phyloP scores from a whole-genome alignment of 2,888 invertebrate genomes.

The Rhagophthalmus giganteus region DNA sequence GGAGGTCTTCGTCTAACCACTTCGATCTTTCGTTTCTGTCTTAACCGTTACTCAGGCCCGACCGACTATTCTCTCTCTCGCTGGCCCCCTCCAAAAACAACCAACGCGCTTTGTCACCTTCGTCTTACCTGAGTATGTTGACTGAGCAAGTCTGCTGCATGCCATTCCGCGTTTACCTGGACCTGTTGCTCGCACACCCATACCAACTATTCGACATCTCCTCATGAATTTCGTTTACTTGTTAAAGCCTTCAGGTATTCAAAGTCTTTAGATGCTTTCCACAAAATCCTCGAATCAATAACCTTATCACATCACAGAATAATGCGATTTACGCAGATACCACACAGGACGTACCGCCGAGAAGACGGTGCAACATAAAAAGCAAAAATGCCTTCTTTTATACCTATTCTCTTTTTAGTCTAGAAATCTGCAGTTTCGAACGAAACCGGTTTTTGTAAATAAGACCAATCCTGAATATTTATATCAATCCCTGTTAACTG shows the following conservation, averaged over 20 bases:
- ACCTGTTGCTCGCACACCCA: slow-evolving; percentile 39
- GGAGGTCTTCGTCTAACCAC: slow-evolving; percentile 29
- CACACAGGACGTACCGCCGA: no score
- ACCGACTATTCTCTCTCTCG: slow-evolving; percentile 16
- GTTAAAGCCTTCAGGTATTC: slow-evolving; percentile 10
- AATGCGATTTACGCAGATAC: no score
- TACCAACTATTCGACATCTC: slow-evolving; percentile 30
- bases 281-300: slow-evolving; percentile 3
- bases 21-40: slow-evolving; percentile 28
- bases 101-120: slow-evolving; percentile 37
- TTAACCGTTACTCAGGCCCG: slow-evolving; percentile 28
- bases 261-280: slow-evolving; percentile 2
- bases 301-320: neutral
- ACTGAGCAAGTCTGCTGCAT: slow-evolving; percentile 37
- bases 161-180: slow-evolving; percentile 41
- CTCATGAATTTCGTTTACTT: slow-evolving; percentile 14
- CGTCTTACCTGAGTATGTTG: slow-evolving; percentile 39
- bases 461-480: no score
- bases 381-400: neutral
- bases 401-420: neutral
- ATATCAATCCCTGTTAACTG: no score
- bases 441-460: neutral
- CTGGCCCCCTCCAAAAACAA: slow-evolving; percentile 23
- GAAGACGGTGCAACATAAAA: neutral
- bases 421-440: neutral